Conservation (phyloP, 1,140 invertebrate species). For the Meloidogyne exigua region DNA sequence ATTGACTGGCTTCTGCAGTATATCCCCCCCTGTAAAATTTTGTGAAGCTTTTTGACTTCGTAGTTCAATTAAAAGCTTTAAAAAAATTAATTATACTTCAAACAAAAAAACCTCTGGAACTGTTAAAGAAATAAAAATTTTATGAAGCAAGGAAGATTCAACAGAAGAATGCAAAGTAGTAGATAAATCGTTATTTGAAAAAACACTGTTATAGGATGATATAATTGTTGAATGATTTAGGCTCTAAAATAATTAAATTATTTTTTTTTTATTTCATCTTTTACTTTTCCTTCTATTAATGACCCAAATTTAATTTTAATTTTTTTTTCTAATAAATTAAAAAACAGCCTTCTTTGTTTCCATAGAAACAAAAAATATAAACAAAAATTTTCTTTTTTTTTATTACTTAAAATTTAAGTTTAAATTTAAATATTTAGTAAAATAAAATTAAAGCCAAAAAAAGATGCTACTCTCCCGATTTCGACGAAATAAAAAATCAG, state of each 20-base stretch:
- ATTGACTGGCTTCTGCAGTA: background rate
- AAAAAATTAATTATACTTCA: background rate
- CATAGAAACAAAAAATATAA: background rate
- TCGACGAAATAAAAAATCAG: constrained; percentile 29
- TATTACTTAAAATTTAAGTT: too few relatives aligned
- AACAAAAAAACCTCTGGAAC: background rate
- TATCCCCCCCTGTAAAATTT: background rate
- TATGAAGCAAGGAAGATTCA: background rate
- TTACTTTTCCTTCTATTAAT: background rate
- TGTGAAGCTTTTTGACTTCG: constrained; percentile 13
- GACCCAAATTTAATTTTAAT: background rate
- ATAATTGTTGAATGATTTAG: background rate
- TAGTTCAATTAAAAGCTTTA: constrained; percentile 20
- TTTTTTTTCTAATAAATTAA: too few relatives aligned
- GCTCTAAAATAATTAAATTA: background rate
- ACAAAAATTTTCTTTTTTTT: background rate
- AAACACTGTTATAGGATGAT: too few relatives aligned
- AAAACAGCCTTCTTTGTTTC: too few relatives aligned
- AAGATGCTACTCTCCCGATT: constrained; percentile 43
- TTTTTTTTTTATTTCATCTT: background rate
- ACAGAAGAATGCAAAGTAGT: background rate
- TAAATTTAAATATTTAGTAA: too few relatives aligned
- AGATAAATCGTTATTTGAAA: background rate
- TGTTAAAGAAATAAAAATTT: constrained; percentile 16
- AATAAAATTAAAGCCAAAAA: too few relatives aligned